Evolutionary conservation across 1,140 invertebrate genomes (phyloP), one percentile per base, ranked within the genome.

Genomic region (Frieseomelitta varia): DNA sequence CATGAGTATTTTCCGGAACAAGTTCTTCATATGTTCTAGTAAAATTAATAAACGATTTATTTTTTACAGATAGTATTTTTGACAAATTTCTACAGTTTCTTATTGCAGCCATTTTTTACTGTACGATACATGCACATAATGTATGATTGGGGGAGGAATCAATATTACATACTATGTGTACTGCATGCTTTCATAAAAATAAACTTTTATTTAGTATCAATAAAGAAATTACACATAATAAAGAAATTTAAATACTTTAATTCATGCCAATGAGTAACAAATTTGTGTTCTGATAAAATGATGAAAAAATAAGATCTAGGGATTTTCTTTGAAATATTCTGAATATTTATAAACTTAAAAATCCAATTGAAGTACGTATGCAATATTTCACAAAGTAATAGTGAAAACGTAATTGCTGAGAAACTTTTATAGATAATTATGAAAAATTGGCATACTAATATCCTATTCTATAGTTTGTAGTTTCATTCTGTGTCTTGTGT

Each of bases 41-140:
- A 12, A 34, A n/a, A 15, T 0, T 30, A 4, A 51, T 17, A 34
- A n/a, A 0, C 3, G 30, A 4, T 47, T 15, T 71, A n/a, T 73
- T 80, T 47, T 6, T 72, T 4, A 1, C 4, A 11, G 80, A 65
- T 39, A 87, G 56, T 58, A 24, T 55, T 30, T 10, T 87, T 58
- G 85, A 80, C n/a, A 80, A 1, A 21, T 30, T 14, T 11, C 72
- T 58, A 14, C 67, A 0, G 15, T 34, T 68, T 24, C 1, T 68
- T 4, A 65, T 15, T 0, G 55, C 19, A 76, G 86, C 87, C 87
- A 88, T 88, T 27, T 87, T 71, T 24, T 6, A 69, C 24, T 21
- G 21, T n/a, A 24, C 39, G 39, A 47, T 27, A 4, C 3, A 61
- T 14, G 14, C 14, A 6, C n/a, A 14, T 3, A 14, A 30, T n/a